These are phyloP conservation scores for Danionella dracula DNA, from an alignment of 2,797 vertebrate species.

Conservation along the genomic window DNA sequence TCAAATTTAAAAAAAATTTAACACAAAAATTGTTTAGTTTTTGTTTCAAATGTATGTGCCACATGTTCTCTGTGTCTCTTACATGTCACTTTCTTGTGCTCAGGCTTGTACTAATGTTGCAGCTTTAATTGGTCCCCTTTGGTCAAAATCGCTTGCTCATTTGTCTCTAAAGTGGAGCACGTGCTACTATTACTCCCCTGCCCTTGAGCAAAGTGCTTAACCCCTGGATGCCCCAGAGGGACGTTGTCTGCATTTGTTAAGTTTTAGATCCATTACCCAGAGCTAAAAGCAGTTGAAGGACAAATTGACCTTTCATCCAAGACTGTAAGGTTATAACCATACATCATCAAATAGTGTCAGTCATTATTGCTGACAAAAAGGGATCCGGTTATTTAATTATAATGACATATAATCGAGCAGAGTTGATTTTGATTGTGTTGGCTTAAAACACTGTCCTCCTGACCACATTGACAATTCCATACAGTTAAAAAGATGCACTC, in stretches of 20 bases:
- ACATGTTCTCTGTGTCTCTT: no score
- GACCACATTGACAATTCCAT: no score
- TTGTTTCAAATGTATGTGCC: no score
- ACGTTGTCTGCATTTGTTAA: not conserved
- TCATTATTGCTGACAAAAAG: not conserved
- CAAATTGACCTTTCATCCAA: not conserved
- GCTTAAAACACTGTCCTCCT: no score
- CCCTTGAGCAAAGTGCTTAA: slow-evolving; percentile 12
- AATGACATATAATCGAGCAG: no score
- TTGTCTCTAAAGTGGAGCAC: not conserved
- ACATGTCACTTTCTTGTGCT: not conserved
- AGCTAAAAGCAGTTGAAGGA: not conserved
- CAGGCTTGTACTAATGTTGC: not conserved
- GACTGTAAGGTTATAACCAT: not conserved
- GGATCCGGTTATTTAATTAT: no score
- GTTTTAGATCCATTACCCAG: not conserved
- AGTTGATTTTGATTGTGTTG: no score
- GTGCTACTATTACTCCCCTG: not conserved
- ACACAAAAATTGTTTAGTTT: no score
- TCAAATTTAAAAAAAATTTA: no score
- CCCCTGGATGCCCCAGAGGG: not conserved
- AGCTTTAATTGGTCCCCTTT: slow-evolving; percentile 7
- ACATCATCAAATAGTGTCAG: not conserved
- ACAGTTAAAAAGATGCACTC: no score
- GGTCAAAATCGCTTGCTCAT: slow-evolving; percentile 8